These are phyloP conservation scores for Apamea anceps DNA, from an alignment of 2,888 invertebrate genomes.

Conservation along the genomic window DNA sequence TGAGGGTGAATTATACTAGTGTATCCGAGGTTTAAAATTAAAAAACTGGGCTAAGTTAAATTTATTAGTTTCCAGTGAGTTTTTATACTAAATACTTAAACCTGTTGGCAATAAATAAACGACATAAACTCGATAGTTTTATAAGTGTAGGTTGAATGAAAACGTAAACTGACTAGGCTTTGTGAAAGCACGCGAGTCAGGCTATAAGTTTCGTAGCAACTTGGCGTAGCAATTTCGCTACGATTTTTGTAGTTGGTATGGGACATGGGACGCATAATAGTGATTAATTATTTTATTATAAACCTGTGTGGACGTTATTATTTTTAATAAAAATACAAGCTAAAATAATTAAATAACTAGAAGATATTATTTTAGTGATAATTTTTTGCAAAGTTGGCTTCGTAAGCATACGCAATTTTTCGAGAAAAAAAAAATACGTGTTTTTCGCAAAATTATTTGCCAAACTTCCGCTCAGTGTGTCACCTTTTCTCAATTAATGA, in stretches of 20 bases:
- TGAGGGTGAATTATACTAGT: neutral
- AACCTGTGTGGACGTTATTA: neutral
- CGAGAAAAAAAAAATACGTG: neutral
- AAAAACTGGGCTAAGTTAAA: too few relatives aligned
- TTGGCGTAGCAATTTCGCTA: conserved; percentile 8
- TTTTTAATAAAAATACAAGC: neutral
- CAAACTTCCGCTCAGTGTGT: conserved; percentile 34
- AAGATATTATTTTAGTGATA: neutral
- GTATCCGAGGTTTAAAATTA: too few relatives aligned
- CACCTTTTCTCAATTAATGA: conserved; percentile 69
- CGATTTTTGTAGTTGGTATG: neutral
- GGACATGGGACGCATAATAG: too few relatives aligned
- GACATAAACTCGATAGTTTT: neutral
- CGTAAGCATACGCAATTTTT: too few relatives aligned
- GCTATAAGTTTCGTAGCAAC: conserved; percentile 39
- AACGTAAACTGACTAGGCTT: neutral
- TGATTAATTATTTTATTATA: neutral
- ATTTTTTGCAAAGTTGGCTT: neutral
- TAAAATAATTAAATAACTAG: too few relatives aligned
- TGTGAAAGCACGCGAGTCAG: neutral
- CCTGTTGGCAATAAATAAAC: neutral
- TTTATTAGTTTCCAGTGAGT: too few relatives aligned
- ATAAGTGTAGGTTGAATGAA: neutral
- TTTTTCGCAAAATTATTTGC: neutral
- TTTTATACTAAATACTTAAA: too few relatives aligned